A percentile compares a stretch with the other conserved stretches of the same genome.
These are phyloP conservation scores for Melitaea cinxia DNA, from an alignment of 1,140 invertebrate genomes.

Conservation along the genomic window DNA sequence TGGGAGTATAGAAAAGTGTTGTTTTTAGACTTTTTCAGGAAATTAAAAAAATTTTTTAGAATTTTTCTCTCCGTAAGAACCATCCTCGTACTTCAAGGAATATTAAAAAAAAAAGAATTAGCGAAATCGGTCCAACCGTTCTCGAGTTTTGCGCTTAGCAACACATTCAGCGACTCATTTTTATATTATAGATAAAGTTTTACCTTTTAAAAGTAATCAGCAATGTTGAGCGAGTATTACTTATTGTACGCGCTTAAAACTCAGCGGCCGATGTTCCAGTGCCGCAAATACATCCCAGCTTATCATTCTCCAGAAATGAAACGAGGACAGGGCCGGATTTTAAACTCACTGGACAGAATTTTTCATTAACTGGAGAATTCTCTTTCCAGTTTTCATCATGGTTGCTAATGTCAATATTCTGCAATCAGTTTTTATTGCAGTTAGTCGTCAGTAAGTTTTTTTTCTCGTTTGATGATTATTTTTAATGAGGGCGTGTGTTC, in stretches of 20 bases:
- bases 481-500: background rate
- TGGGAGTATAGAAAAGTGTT: no score
- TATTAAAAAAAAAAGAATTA: no score
- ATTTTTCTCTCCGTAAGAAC: no score
- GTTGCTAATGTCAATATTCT: background rate
- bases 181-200: no score
- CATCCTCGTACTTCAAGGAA: no score
- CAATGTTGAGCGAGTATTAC: background rate
- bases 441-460: background rate
- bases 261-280: slow-evolving; percentile 47
- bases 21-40: no score
- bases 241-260: slow-evolving; percentile 6
- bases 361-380: slow-evolving; percentile 51
- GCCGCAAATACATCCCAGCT: slow-evolving; percentile 60
- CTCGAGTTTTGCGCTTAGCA: no score
- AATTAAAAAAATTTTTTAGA: no score
- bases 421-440: background rate
- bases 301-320: slow-evolving; percentile 75
- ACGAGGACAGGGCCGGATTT: slow-evolving; percentile 54
- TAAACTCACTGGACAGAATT: no score
- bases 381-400: background rate
- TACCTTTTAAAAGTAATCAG: no score
- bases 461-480: background rate
- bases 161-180: no score
- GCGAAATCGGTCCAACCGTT: no score